These are phyloP conservation scores for Istiophorus platypterus DNA, from an alignment of 2,113 vertebrate genomes.

Conservation along the genomic window DNA sequence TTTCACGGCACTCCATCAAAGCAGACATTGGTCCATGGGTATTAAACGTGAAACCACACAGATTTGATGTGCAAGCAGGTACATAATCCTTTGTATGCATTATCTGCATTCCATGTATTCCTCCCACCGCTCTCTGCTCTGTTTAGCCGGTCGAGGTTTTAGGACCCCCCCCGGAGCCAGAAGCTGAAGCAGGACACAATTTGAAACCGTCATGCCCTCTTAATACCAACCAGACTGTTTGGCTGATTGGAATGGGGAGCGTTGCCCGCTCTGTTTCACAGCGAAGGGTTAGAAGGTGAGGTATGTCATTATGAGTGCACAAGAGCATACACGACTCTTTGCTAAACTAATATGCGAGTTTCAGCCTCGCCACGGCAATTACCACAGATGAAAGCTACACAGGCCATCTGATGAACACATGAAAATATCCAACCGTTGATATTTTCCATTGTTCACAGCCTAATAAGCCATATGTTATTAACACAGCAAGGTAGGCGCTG, in stretches of 20 bases:
- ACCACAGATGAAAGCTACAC: conserved; percentile 58
- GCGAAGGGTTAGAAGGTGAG: conserved; percentile 78
- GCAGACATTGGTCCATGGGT: conserved; percentile 49
- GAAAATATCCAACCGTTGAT: conserved; percentile 60
- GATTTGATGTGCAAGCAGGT: conserved; percentile 70
- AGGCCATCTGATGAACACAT: conserved; percentile 58
- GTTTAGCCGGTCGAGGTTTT: conserved; percentile 68
- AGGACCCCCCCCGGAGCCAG: conserved; percentile 54
- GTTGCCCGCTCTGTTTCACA: conserved; percentile 63
- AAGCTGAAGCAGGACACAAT: conserved; percentile 66
- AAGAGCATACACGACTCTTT: conserved; percentile 49
- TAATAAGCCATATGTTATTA: conserved; percentile 49
- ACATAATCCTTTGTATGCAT: conserved; percentile 75
- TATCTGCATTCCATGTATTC: conserved; percentile 77
- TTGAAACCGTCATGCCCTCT: conserved; percentile 67
- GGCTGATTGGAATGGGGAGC: conserved; percentile 73
- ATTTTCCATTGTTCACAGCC: conserved; percentile 56
- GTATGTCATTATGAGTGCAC: conserved; percentile 65
- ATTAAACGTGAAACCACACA: conserved; percentile 65
- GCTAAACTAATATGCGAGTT: conserved; percentile 61
- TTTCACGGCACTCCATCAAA: conserved; percentile 68
- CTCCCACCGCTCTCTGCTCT: conserved; percentile 57
- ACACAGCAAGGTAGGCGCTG: conserved; percentile 27
- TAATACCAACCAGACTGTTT: conserved; percentile 69
- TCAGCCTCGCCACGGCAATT: conserved; percentile 54